Evolutionary conservation across 1,140 invertebrate genomes (phyloP).

Genomic region (Paraescarpia echinospica): DNA sequence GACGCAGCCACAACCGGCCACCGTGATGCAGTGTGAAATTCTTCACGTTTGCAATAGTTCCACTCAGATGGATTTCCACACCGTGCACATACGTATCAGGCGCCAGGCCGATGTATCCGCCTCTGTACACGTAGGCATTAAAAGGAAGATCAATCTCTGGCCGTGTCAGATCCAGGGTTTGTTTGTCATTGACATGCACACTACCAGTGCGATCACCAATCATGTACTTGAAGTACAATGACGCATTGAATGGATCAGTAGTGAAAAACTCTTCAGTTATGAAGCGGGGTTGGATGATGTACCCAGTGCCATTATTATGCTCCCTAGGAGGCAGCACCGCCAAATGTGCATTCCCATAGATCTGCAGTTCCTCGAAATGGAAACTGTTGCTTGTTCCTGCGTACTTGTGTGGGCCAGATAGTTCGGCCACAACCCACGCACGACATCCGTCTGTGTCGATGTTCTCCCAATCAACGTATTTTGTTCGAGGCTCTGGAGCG

Average conservation of each 20-base stretch:
- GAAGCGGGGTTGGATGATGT: slow-evolving; percentile 8
- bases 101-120: slow-evolving; percentile 43
- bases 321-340: slow-evolving; percentile 35
- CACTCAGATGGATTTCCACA: slow-evolving; percentile 45
- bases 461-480: slow-evolving; percentile 42
- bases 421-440: slow-evolving; percentile 43
- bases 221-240: slow-evolving; percentile 47
- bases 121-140: slow-evolving; percentile 40
- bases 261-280: background rate
- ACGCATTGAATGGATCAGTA: slow-evolving; percentile 34
- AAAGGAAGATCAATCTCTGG: slow-evolving; percentile 46
- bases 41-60: slow-evolving; percentile 39
- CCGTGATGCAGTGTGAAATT: slow-evolving; percentile 46
- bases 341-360: slow-evolving; percentile 45
- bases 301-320: slow-evolving; percentile 11
- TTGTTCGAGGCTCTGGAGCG: slow-evolving; percentile 33
- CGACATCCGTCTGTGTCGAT: slow-evolving; percentile 36
- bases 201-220: slow-evolving; percentile 45
- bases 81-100: slow-evolving; percentile 44
- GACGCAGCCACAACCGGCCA: slow-evolving; percentile 45
- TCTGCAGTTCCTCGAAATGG: slow-evolving; percentile 47
- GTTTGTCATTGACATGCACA: slow-evolving; percentile 39
- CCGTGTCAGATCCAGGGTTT: slow-evolving; percentile 40
- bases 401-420: slow-evolving; percentile 42
- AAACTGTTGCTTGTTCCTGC: slow-evolving; percentile 32